Evolutionary conservation across 2,888 invertebrate genomes (phyloP).

Genomic region (Gymnoscelis rufifasciata): DNA sequence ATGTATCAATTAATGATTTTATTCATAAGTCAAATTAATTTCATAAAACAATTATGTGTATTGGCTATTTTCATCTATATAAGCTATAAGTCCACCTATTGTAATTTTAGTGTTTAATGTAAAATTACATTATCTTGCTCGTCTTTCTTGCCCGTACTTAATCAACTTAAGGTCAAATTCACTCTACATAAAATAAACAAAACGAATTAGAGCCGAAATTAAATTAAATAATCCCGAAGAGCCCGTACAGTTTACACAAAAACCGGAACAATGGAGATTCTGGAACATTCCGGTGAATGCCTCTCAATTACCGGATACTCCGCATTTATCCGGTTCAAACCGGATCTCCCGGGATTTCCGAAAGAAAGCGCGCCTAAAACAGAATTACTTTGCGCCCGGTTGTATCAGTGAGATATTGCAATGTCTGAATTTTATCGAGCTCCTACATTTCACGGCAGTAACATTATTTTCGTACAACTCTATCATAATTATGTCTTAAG

Average conservation of each 20-base stretch:
- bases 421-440: conserved; percentile 20
- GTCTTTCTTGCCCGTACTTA: too few relatives aligned
- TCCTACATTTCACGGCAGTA: conserved; percentile 3
- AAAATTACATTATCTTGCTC: too few relatives aligned
- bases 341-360: conserved; percentile 35
- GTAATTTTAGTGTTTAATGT: too few relatives aligned
- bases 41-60: too few relatives aligned
- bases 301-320: conserved; percentile 46
- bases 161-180: neutral
- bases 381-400: conserved; percentile 23
- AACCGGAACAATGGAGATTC: conserved; percentile 39
- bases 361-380: conserved; percentile 33
- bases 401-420: conserved; percentile 20
- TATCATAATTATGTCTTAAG: too few relatives aligned
- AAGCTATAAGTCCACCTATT: too few relatives aligned
- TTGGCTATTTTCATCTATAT: too few relatives aligned
- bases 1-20: too few relatives aligned
- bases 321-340: conserved; percentile 36
- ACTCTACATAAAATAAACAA: conserved; percentile 15
- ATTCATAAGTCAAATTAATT: too few relatives aligned
- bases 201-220: conserved; percentile 10
- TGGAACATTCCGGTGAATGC: conserved; percentile 37
- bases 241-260: conserved; percentile 23
- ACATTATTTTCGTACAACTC: neutral
- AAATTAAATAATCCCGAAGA: conserved; percentile 21